Conservation (phyloP, 1,140 invertebrate species). For the Camponotus floridanus region DNA sequence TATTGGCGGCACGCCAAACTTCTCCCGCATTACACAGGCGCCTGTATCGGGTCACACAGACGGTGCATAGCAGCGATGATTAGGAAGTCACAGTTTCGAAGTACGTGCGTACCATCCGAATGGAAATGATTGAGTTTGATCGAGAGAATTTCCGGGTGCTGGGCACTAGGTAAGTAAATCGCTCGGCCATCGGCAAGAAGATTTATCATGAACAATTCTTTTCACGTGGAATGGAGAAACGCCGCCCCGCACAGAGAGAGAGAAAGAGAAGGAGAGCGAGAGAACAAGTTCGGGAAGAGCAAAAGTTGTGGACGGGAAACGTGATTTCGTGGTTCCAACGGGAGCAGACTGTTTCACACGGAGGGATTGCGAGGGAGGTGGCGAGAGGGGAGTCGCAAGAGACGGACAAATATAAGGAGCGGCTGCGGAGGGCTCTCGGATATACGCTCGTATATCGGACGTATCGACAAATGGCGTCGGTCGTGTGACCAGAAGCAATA, state of each 20-base stretch:
- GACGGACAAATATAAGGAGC: slow-evolving; percentile 65
- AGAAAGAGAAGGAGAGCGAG: too few relatives aligned
- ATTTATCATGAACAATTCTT: slow-evolving; percentile 76
- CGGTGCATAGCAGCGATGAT: slow-evolving; percentile 43
- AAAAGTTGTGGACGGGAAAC: slow-evolving; percentile 75
- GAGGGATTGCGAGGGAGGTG: not conserved
- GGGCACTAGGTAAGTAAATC: slow-evolving; percentile 74
- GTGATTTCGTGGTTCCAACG: slow-evolving; percentile 77
- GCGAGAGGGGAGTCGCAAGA: not conserved
- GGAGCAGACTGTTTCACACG: slow-evolving; percentile 68
- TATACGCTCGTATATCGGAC: slow-evolving; percentile 18
- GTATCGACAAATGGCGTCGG: slow-evolving; percentile 64
- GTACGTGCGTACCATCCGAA: slow-evolving; percentile 68
- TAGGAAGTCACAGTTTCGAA: slow-evolving; percentile 59
- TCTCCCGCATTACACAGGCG: slow-evolving; percentile 46
- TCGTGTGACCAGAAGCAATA: slow-evolving; percentile 60
- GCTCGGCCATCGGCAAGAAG: slow-evolving; percentile 66
- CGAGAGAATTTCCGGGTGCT: slow-evolving; percentile 62
- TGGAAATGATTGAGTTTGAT: slow-evolving; percentile 76
- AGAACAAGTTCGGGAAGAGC: slow-evolving; percentile 72
- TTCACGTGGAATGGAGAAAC: slow-evolving; percentile 29
- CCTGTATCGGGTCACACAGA: slow-evolving; percentile 37
- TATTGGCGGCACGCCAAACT: slow-evolving; percentile 56
- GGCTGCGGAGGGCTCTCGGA: slow-evolving; percentile 11
- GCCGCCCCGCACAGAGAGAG: slow-evolving; percentile 6